A percentile compares a stretch with the other conserved stretches of the same genome.
These are phyloP conservation scores for Acheta domesticus DNA, from an alignment of 2,888 invertebrate species.

Conservation along the genomic window DNA sequence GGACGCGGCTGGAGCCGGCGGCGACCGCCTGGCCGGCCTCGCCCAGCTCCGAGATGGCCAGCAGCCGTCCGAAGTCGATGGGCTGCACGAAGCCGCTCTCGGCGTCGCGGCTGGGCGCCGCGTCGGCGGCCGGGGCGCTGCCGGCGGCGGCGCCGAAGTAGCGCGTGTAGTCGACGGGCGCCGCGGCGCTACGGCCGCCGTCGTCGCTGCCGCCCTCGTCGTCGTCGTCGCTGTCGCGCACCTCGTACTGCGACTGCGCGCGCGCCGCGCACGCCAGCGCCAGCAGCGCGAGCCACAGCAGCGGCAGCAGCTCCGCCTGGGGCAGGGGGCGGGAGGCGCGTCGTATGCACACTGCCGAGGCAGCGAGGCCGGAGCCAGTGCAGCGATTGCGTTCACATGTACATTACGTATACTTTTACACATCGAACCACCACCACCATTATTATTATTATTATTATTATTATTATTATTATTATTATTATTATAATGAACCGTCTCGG, in stretches of 20 bases:
- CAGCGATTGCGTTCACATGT: too few relatives aligned
- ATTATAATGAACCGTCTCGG: too few relatives aligned
- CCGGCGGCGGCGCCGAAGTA: slow-evolving; percentile 19
- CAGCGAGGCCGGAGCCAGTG: too few relatives aligned
- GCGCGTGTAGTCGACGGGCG: slow-evolving; percentile 56
- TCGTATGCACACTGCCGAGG: too few relatives aligned
- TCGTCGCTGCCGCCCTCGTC: not conserved
- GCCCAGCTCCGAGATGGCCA: slow-evolving; percentile 50
- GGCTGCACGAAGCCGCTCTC: slow-evolving; percentile 52
- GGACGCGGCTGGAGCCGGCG: slow-evolving; percentile 30
- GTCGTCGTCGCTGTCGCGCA: slow-evolving; percentile 32
- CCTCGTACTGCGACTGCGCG: slow-evolving; percentile 32
- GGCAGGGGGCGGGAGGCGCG: too few relatives aligned
- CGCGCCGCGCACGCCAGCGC: slow-evolving; percentile 23
- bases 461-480: too few relatives aligned
- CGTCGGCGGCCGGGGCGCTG: not conserved
- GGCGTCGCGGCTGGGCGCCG: slow-evolving; percentile 18
- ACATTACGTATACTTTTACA: too few relatives aligned
- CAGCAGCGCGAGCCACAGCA: not conserved
- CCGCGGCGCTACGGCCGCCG: slow-evolving; percentile 48
- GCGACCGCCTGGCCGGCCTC: slow-evolving; percentile 32
- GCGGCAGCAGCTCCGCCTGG: not conserved
- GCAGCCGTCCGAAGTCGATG: slow-evolving; percentile 56
- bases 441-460: too few relatives aligned
- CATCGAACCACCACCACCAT: too few relatives aligned